Evolutionary conservation across 2,888 invertebrate species (phyloP).

Genomic region (Leptopilina myrica): DNA sequence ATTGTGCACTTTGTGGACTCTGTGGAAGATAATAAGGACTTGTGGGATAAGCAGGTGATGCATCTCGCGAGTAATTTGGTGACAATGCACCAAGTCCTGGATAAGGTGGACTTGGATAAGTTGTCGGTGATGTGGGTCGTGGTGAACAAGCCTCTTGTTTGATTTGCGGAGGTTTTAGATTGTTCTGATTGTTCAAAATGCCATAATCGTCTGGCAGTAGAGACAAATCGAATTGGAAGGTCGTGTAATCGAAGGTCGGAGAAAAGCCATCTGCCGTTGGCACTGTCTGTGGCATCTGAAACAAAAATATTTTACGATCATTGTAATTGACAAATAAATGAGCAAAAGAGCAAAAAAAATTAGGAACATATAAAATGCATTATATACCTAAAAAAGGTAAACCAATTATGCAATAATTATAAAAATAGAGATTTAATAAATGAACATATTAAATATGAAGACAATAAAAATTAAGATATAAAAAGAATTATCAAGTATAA

Average conservation of each 20-base stretch:
- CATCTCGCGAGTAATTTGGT: constrained; percentile 72
- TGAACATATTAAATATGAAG: no score
- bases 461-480: no score
- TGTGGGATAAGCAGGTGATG: constrained; percentile 73
- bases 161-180: constrained; percentile 76
- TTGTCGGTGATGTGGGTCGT: constrained; percentile 70
- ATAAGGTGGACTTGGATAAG: constrained; percentile 72
- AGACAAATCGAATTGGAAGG: constrained; percentile 85
- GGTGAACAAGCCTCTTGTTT: constrained; percentile 79
- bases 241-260: constrained; percentile 84
- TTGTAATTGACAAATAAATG: background rate
- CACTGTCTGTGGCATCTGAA: constrained; percentile 90
- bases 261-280: constrained; percentile 85
- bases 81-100: constrained; percentile 66
- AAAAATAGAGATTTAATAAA: no score
- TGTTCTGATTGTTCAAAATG: constrained; percentile 69
- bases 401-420: background rate
- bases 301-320: constrained; percentile 60
- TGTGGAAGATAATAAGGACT: constrained; percentile 75
- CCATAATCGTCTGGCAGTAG: constrained; percentile 81
- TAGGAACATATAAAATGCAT: background rate
- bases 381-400: background rate
- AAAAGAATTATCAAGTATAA: no score
- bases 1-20: constrained; percentile 74
- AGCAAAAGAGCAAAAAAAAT: background rate